Base-by-base conservation (phyloP, 1,140 invertebrate species). In the Meteorus sp. region DNA sequence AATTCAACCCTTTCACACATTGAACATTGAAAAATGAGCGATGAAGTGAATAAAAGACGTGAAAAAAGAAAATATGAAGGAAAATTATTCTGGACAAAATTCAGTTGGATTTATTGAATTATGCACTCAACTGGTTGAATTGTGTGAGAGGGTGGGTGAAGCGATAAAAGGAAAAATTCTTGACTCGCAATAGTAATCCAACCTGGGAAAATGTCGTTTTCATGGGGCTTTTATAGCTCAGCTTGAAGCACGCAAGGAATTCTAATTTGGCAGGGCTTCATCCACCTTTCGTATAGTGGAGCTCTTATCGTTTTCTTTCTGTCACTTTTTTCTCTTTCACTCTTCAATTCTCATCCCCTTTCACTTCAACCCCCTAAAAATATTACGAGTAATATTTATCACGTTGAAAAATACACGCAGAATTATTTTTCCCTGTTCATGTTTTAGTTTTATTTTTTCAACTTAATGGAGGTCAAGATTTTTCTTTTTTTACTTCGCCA, bases 141-240 rank as follows among this genome's bases (percentile, higher is more conserved):
- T 53, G 15, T 22, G 41, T 33, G 31, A 20, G 31, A 23, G 39
- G 50, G 43, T 35, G 44, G 20, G 15, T 31, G 61, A 58, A 68
- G 68, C 75, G 74, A 77, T 78, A 79, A 79, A 77, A 78, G 77
- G 75, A 76, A 77, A 78, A 79, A 79, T 79, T 79, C 77, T 77
- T 74, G 68, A 73, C 73, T 67, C 65, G 70, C 71, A 75, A 69
- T 75, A 70, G 75, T 76, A 75, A 76, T 79, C 68, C 69, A 61
- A 66, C 48, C 61, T 62, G 61, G 65, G 56, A n/a, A 58, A 63
- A 66, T 60, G 61, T 56, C 64, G 63, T 70, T 73, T 72, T 74
- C 70, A 69, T 68, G 66, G 65, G 59, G 68, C 65, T 75, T 75
- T 77, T 77, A 76, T 70, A 71, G 72, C 65, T 66, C 27, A 57